Evolutionary conservation across 2,113 vertebrate genomes (phyloP).

Genomic region (Verasper variegatus): DNA sequence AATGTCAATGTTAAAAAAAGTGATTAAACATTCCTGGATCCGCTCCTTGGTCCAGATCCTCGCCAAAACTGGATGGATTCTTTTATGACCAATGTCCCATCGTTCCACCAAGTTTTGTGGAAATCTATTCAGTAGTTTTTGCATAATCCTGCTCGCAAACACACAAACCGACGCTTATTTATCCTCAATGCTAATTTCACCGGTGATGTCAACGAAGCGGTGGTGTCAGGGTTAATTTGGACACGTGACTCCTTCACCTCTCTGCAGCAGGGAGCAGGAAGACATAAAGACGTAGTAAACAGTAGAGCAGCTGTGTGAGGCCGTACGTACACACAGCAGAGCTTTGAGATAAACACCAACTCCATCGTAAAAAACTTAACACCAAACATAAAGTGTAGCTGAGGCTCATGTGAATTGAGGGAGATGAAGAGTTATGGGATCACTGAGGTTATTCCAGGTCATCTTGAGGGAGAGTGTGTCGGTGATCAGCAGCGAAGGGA

Average conservation of each 20-base stretch:
- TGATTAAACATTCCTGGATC: background rate
- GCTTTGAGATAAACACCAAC: background rate
- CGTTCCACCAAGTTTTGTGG: too few species aligned
- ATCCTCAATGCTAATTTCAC: background rate
- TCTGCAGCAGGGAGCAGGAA: background rate
- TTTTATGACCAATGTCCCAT: too few species aligned
- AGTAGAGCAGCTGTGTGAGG: background rate
- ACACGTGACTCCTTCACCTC: background rate
- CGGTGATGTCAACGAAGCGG: background rate
- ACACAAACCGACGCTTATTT: too few species aligned
- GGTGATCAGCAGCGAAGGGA: background rate
- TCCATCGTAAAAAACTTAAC: background rate
- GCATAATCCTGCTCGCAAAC: background rate
- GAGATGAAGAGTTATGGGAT: background rate
- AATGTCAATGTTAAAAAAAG: background rate
- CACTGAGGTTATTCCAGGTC: background rate
- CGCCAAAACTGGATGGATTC: too few species aligned
- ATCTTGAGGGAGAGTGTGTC: too few species aligned
- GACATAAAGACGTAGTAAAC: background rate
- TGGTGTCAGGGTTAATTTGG: background rate
- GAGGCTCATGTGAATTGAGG: background rate
- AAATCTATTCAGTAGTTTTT: too few species aligned
- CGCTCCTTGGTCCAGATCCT: background rate
- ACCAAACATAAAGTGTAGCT: background rate
- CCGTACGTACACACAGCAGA: background rate